Evolutionary conservation across 2,797 vertebrate genomes (phyloP), one percentile per base, ranked within the genome.

Genomic region (Mus spretus): DNA sequence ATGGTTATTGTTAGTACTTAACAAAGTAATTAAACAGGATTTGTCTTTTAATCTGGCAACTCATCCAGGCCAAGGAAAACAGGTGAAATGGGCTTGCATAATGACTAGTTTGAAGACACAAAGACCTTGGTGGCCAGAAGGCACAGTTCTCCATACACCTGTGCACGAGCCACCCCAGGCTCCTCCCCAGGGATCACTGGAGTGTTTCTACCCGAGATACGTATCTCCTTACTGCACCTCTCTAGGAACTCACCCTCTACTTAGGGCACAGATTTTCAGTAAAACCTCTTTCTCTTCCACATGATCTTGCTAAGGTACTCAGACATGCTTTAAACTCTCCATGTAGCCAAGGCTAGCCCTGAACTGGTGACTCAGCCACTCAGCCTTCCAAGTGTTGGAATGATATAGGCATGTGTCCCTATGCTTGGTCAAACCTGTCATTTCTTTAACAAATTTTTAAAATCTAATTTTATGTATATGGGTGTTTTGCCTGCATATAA

Each of bases 281-380:
- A 96, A 61, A 79, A 90, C 40, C 9, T 86, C 14, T 47, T 55
- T 93, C 74, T 83, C 37, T 34, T 72, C 89, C 84, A 80, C 96
- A 44, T 24, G 70, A 63, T 81, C 50, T n/a, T 77, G 47, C 34
- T 85, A n/a, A 47, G 47, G 47, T 50, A 2, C 47, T 44, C 22
- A 75, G 22, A 44, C 40, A 26, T 75, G 37, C 40, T 75, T 40
- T 11, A 44, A 44, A 75, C 10, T 75, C 37, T 74, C 72, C 72
- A 47, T n/a, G 77, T 53, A 53, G 77, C 47, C 14, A 31, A 79
- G 26, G 77, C 77, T 79, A 31, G 47, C 47, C 19, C 44, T 79
- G 75, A 78, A 50, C 24, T 78, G 22, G 40, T 50, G 75, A 28
- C 40, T 44, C 2, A 26, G 40, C 24, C 26, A 15, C 44, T 28